Evolutionary conservation across 2,888 invertebrate genomes (phyloP).

Genomic region (Branchellion lobata): DNA sequence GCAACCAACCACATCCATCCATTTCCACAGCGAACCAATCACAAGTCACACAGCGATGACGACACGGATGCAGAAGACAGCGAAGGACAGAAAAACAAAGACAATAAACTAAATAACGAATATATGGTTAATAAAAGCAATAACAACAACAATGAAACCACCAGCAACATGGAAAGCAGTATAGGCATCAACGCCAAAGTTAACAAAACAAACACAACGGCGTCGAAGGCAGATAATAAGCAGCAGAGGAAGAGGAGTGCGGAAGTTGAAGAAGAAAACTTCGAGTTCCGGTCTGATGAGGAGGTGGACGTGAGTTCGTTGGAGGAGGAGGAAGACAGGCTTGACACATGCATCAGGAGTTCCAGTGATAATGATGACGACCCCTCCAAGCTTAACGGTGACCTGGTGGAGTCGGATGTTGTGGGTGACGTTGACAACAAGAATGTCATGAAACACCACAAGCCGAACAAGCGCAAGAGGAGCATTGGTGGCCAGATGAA

Average conservation of each 20-base stretch:
- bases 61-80: not conserved
- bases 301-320: not conserved
- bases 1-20: no score
- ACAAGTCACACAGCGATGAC: not conserved
- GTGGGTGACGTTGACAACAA: not conserved
- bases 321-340: not conserved
- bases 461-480: not conserved
- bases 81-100: slow-evolving; percentile 1
- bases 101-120: no score
- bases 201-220: no score
- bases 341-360: not conserved
- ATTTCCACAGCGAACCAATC: not conserved
- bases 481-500: not conserved
- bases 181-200: no score
- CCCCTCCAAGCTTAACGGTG: not conserved
- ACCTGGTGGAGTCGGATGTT: not conserved
- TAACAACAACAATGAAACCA: no score
- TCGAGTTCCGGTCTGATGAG: not conserved
- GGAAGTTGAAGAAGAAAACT: not conserved
- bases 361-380: not conserved
- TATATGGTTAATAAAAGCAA: no score
- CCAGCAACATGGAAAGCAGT: no score
- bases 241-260: not conserved
- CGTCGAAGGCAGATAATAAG: not conserved
- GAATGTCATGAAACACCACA: not conserved